phyloP scores from a whole-genome alignment of 1,140 invertebrate species.

The Musca domestica region DNA sequence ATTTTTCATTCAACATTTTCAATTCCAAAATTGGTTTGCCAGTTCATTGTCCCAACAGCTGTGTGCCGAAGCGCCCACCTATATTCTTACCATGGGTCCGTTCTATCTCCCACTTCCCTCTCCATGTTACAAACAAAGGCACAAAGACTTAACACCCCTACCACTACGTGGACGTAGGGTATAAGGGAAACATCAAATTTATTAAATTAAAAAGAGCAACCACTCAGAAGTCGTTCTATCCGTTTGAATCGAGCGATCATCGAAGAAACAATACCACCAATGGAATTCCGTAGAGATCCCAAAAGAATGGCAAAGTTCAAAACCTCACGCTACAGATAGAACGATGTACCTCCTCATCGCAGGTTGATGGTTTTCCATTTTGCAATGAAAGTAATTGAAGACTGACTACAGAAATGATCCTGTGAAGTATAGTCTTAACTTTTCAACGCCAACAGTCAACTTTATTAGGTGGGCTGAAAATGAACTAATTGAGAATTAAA shows the following conservation, averaged over 20 bases:
- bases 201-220: slow-evolving; percentile 28
- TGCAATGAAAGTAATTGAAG: slow-evolving; percentile 44
- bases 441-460: not conserved
- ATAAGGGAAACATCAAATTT: too few relatives aligned
- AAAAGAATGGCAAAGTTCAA: slow-evolving; percentile 25
- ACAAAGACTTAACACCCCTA: too few relatives aligned
- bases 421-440: slow-evolving; percentile 51
- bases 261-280: slow-evolving; percentile 19
- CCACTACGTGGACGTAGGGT: too few relatives aligned
- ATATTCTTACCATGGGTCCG: too few relatives aligned
- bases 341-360: slow-evolving; percentile 47
- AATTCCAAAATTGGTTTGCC: too few relatives aligned
- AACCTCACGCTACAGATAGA: slow-evolving; percentile 46
- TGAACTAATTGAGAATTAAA: slow-evolving; percentile 31
- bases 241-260: slow-evolving; percentile 32
- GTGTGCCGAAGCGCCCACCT: too few relatives aligned
- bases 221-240: slow-evolving; percentile 51
- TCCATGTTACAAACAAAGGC: too few relatives aligned
- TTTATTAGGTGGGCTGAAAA: not conserved
- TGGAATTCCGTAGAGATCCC: not conserved
- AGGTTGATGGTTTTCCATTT: slow-evolving; percentile 34
- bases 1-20: too few relatives aligned
- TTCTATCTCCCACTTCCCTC: too few relatives aligned
- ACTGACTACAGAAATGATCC: slow-evolving; percentile 52
- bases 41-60: too few relatives aligned